These are phyloP conservation scores for Mormyrops boulengeri DNA, from an alignment of 2,797 vertebrate genomes.

Conservation along the genomic window DNA sequence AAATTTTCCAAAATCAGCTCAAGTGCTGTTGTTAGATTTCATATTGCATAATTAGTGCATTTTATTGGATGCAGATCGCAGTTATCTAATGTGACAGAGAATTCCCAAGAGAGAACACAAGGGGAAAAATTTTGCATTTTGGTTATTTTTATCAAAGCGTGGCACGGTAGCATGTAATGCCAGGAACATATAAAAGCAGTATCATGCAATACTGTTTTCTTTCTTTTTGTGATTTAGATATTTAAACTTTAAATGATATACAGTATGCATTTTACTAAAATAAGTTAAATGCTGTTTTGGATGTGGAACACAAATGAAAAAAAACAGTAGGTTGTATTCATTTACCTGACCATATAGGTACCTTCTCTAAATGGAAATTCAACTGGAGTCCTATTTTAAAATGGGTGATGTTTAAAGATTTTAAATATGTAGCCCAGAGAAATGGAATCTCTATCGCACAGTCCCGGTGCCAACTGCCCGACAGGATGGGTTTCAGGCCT, in stretches of 20 bases:
- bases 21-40: not conserved
- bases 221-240: not conserved
- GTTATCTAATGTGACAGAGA: not conserved
- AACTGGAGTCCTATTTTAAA: not conserved
- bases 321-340: not conserved
- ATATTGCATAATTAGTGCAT: not conserved
- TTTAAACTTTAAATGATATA: not conserved
- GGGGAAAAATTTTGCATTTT: not conserved
- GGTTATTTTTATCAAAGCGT: not conserved
- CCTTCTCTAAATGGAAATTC: not conserved
- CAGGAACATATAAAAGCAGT: not conserved
- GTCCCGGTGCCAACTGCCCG: not conserved
- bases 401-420: not conserved
- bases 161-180: not conserved
- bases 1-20: not conserved
- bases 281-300: not conserved
- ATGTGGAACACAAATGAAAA: not conserved
- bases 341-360: not conserved
- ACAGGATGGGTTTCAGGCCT: not conserved
- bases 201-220: not conserved
- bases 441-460: not conserved
- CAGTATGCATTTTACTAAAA: not conserved
- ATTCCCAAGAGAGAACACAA: not conserved
- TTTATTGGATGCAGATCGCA: not conserved
- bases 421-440: not conserved